Evolutionary conservation across 2,888 invertebrate species (phyloP).

Genomic region (Rhagium mordax): DNA sequence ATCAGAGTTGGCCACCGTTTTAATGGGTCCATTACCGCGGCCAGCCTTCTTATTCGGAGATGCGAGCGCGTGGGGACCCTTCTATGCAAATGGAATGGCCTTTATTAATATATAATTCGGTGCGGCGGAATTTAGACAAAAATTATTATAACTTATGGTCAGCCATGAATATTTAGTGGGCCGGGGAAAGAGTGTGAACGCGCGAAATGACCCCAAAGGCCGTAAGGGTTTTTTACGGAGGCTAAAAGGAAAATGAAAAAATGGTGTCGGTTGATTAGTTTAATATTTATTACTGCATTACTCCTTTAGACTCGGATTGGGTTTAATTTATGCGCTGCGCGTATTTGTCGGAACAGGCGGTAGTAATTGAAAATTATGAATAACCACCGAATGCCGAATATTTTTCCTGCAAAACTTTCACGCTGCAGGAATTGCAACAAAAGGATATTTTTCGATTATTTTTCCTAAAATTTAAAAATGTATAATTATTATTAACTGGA

Average conservation of each 20-base stretch:
- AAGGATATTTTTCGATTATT: no score
- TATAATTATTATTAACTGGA: no score
- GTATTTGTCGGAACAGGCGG: background rate
- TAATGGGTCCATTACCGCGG: conserved; percentile 67
- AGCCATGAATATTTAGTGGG: conserved; percentile 47
- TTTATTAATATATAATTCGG: conserved; percentile 64
- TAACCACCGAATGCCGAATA: no score
- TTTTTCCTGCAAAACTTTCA: no score
- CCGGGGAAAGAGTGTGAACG: conserved; percentile 33
- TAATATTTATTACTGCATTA: conserved; percentile 43
- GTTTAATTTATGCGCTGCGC: background rate
- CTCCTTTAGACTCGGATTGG: conserved; percentile 17
- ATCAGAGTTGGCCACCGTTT: conserved; percentile 58
- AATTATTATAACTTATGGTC: conserved; percentile 50
- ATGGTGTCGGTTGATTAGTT: conserved; percentile 40
- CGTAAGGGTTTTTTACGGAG: conserved; percentile 45
- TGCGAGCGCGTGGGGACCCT: conserved; percentile 45
- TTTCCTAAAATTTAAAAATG: no score
- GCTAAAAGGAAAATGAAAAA: conserved; percentile 32
- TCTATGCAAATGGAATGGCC: conserved; percentile 64
- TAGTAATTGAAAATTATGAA: background rate
- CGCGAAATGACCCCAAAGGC: conserved; percentile 43
- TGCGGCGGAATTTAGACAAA: conserved; percentile 55
- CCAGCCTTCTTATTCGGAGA: conserved; percentile 59
- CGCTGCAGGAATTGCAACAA: no score